Evolutionary conservation across 1,140 invertebrate genomes (phyloP).

Genomic region (Agrilus planipennis): DNA sequence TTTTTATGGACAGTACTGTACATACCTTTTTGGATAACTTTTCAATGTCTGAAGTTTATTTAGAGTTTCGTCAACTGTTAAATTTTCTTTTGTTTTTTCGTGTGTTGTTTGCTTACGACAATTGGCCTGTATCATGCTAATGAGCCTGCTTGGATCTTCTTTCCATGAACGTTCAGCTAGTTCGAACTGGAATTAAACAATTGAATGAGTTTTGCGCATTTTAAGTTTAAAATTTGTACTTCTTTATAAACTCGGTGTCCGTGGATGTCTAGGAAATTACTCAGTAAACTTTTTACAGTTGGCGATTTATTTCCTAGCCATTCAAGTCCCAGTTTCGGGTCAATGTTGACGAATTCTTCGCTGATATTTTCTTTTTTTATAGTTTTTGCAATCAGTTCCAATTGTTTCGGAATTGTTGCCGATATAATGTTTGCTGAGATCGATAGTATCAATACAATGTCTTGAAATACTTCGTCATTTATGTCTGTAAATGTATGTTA

Average conservation of each 20-base stretch:
- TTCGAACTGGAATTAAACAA: constrained; percentile 45
- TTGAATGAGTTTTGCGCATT: neutral
- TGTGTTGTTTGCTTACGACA: constrained; percentile 20
- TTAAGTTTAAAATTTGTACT: constrained; percentile 33
- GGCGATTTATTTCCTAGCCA: constrained; percentile 47
- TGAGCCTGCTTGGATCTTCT: constrained; percentile 46
- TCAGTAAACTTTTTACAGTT: constrained; percentile 37
- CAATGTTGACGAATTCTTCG: constrained; percentile 41
- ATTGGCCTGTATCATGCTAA: constrained; percentile 47
- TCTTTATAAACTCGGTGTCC: constrained; percentile 65
- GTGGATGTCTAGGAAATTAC: constrained; percentile 53
- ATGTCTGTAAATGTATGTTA: constrained; percentile 36
- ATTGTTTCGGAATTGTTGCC: constrained; percentile 46
- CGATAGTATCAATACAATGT: constrained; percentile 49
- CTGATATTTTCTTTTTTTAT: constrained; percentile 37
- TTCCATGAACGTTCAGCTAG: constrained; percentile 53
- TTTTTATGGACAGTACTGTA: constrained; percentile 4
- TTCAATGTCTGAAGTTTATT: constrained; percentile 38
- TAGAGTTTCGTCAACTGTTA: constrained; percentile 31
- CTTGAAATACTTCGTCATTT: constrained; percentile 44
- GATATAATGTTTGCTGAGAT: constrained; percentile 54
- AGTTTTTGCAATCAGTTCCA: constrained; percentile 41
- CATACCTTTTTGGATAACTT: constrained; percentile 35
- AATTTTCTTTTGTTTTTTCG: constrained; percentile 17
- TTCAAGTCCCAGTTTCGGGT: constrained; percentile 38